Percentiles rank a stretch among this genome's conserved stretches.
phyloP scores from a whole-genome alignment of 2,113 vertebrate species.

The Cottus gobio region DNA sequence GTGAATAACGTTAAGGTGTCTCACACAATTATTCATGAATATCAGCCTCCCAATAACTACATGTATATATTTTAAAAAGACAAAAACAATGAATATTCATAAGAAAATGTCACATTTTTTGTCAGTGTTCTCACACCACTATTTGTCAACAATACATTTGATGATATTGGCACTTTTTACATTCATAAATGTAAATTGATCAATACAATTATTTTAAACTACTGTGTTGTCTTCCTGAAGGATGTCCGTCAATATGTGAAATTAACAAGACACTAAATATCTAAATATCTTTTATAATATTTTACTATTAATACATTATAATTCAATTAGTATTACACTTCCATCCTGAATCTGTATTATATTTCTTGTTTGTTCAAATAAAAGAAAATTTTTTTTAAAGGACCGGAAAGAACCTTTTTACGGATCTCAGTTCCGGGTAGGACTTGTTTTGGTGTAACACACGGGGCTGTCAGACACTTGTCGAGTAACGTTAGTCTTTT shows the following conservation, averaged over 20 bases:
- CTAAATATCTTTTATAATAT: neutral
- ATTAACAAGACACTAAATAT: neutral
- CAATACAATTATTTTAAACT: neutral
- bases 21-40: neutral
- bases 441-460: slow-evolving; percentile 61
- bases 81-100: neutral
- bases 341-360: neutral
- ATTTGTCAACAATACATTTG: neutral
- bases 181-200: neutral
- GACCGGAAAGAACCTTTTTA: slow-evolving; percentile 28
- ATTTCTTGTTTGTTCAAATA: neutral
- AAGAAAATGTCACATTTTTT: neutral
- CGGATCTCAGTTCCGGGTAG: slow-evolving; percentile 19
- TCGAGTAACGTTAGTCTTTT: neutral
- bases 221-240: neutral
- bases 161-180: neutral
- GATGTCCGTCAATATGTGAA: neutral
- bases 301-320: neutral
- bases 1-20: neutral
- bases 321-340: neutral
- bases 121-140: neutral
- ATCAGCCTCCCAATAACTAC: neutral
- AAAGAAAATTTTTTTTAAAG: neutral
- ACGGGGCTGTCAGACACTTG: neutral
- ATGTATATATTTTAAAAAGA: neutral